These are phyloP conservation scores for Circaetus cinerascens DNA, from an alignment of 2,113 vertebrate genomes.

Conservation along the genomic window DNA sequence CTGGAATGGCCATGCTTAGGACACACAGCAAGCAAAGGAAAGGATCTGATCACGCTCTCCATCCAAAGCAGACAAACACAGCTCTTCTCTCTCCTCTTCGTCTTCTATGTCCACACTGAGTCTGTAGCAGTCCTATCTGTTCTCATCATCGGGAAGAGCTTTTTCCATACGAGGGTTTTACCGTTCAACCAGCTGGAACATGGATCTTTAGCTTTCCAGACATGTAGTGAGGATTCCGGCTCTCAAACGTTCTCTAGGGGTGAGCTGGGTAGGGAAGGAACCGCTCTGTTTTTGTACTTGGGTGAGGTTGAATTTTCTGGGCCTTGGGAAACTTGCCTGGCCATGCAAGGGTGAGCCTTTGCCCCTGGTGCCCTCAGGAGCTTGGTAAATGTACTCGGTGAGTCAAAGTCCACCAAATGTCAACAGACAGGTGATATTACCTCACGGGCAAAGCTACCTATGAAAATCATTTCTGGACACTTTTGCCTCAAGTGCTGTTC, in stretches of 20 bases:
- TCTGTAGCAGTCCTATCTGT: background rate
- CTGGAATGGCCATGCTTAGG: background rate
- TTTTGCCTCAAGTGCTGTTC: background rate
- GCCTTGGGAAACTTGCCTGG: background rate
- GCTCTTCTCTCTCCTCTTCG: background rate
- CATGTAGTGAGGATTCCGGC: background rate
- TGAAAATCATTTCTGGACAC: background rate
- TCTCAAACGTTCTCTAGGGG: background rate
- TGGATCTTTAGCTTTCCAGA: background rate
- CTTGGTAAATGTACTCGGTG: background rate
- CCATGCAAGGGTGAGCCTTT: background rate
- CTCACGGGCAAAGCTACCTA: background rate
- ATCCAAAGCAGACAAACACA: background rate
- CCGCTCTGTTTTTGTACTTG: background rate
- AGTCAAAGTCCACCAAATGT: background rate
- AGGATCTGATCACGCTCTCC: background rate
- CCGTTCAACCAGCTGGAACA: background rate
- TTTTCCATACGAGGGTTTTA: background rate
- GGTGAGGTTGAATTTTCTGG: background rate
- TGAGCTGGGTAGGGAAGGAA: background rate
- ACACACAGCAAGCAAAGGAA: background rate
- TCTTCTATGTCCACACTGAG: background rate
- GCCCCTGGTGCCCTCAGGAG: background rate
- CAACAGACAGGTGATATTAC: background rate
- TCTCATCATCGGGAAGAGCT: background rate